A percentile compares a stretch with the other conserved stretches of the same genome.
Evolutionary conservation across 2,113 vertebrate species (phyloP).

Genomic region (Gasterosteus nipponicus): DNA sequence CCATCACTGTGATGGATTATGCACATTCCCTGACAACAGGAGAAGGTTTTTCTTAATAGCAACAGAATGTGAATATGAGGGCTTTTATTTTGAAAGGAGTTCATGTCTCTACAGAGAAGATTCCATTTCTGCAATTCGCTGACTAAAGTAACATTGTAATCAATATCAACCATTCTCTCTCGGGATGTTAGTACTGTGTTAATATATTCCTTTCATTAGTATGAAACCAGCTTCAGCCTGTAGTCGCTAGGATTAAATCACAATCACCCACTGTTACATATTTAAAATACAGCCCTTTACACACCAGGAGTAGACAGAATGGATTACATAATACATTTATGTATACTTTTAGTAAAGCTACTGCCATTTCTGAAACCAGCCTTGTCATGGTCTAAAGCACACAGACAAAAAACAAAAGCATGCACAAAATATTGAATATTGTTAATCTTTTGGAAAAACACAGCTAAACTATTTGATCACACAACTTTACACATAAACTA

Average conservation of each 20-base stretch:
- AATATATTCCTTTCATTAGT: background rate
- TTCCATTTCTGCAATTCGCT: background rate
- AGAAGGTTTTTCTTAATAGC: slow-evolving; percentile 12
- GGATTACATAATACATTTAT: background rate
- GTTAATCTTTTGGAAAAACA: too few species aligned
- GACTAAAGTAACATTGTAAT: background rate
- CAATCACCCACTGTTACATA: background rate
- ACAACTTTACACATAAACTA: too few species aligned
- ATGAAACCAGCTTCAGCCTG: background rate
- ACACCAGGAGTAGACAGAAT: background rate
- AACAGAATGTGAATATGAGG: slow-evolving; percentile 1
- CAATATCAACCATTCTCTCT: background rate
- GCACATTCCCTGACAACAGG: background rate
- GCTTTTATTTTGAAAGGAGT: background rate
- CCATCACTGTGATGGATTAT: slow-evolving; percentile 19
- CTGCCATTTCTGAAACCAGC: too few species aligned
- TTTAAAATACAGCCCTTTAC: background rate
- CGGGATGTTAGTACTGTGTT: background rate
- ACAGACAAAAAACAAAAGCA: too few species aligned
- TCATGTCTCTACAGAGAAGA: background rate
- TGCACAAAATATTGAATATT: too few species aligned
- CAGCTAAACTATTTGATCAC: too few species aligned
- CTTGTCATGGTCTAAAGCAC: too few species aligned
- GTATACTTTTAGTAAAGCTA: background rate
- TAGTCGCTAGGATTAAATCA: background rate